A percentile compares a stretch with the other conserved stretches of the same genome.
These are phyloP conservation scores for Melieria crassipennis DNA, from an alignment of 2,888 invertebrate species.

Conservation along the genomic window DNA sequence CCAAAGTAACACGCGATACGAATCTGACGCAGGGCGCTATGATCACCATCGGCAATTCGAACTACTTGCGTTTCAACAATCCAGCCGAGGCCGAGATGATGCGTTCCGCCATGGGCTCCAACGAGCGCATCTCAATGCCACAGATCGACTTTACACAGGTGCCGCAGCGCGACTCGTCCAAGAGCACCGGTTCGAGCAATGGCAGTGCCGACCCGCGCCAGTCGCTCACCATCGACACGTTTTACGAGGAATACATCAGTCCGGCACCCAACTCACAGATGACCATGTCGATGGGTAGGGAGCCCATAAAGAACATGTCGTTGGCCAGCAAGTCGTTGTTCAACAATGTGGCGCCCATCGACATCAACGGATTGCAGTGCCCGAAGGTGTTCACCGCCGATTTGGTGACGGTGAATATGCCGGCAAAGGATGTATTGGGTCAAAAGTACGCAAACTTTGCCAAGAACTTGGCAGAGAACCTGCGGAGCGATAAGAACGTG, in stretches of 20 bases:
- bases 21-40: conserved; percentile 89
- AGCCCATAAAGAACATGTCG: conserved; percentile 6
- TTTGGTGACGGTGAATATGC: conserved; percentile 80
- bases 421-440: conserved; percentile 83
- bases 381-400: conserved; percentile 86
- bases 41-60: conserved; percentile 90
- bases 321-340: conserved; percentile 21
- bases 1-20: conserved; percentile 76
- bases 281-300: conserved; percentile 28
- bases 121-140: conserved; percentile 81
- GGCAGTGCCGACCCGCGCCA: conserved; percentile 39
- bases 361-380: conserved; percentile 66
- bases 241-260: conserved; percentile 52
- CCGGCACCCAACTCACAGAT: conserved; percentile 18
- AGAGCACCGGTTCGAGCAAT: conserved; percentile 40
- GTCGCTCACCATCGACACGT: conserved; percentile 54
- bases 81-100: conserved; percentile 89
- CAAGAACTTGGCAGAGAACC: conserved; percentile 69
- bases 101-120: conserved; percentile 78
- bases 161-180: conserved; percentile 46
- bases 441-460: conserved; percentile 73
- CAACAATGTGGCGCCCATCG: conserved; percentile 68
- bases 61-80: conserved; percentile 92
- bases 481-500: conserved; percentile 61
- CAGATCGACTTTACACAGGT: conserved; percentile 73